phyloP scores from a whole-genome alignment of 2,113 vertebrate genomes.

The Saccopteryx leptura region DNA sequence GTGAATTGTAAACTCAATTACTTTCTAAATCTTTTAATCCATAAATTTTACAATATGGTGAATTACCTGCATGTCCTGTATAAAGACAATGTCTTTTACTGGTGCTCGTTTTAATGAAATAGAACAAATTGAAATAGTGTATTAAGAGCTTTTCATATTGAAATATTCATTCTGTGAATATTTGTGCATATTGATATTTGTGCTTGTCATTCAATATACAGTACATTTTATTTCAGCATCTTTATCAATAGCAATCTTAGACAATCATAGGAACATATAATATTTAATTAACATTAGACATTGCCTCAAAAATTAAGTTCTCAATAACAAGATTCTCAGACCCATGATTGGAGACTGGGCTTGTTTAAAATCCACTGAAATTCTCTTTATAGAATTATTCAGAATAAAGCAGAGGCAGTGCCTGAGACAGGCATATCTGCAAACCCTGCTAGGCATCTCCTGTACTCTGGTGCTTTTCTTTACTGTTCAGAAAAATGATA shows the following conservation, averaged over 20 bases:
- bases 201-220: neutral
- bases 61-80: slow-evolving; percentile 9
- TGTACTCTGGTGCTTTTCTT: neutral
- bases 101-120: slow-evolving; percentile 1
- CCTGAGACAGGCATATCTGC: neutral
- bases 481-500: neutral
- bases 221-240: slow-evolving; percentile 19
- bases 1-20: slow-evolving; percentile 62
- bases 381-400: slow-evolving; percentile 17
- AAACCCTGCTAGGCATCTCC: neutral
- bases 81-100: slow-evolving; percentile 1
- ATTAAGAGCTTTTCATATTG: neutral
- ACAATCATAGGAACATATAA: neutral
- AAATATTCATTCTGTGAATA: slow-evolving; percentile 47
- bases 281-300: slow-evolving; percentile 42
- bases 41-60: neutral
- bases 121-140: slow-evolving; percentile 47
- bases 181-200: slow-evolving; percentile 43
- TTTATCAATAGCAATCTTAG: neutral
- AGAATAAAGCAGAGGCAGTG: neutral
- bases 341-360: neutral
- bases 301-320: neutral
- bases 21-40: slow-evolving; percentile 70
- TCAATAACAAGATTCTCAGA: neutral
- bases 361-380: neutral